phyloP scores from a whole-genome alignment of 2,113 vertebrate genomes.

The Dasyornis broadbenti region DNA sequence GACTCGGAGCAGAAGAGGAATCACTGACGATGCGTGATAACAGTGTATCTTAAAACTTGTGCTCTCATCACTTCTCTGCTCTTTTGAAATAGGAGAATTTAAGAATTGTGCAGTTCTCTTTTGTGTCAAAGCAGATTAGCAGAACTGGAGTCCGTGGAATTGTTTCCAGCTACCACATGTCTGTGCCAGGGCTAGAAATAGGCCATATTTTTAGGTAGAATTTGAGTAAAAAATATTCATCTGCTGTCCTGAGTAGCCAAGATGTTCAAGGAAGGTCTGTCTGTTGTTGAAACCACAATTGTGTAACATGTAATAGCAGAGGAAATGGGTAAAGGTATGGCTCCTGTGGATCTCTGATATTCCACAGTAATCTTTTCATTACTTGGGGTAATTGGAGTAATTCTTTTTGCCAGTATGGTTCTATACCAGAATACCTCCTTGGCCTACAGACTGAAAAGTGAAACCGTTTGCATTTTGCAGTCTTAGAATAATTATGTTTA shows the following conservation, averaged over 20 bases:
- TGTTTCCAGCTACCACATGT: neutral
- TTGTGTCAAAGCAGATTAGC: neutral
- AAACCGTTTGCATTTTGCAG: neutral
- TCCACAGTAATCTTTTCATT: neutral
- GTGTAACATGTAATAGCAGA: neutral
- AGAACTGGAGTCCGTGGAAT: neutral
- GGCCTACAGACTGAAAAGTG: neutral
- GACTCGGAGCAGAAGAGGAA: neutral
- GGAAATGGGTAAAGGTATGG: neutral
- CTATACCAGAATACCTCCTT: neutral
- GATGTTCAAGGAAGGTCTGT: neutral
- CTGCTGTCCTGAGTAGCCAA: neutral
- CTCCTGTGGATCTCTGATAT: neutral
- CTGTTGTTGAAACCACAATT: neutral
- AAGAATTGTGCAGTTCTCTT: neutral
- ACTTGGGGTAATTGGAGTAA: neutral
- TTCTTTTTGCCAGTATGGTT: neutral
- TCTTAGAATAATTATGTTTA: neutral
- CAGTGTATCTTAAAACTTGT: neutral
- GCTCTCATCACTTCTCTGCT: neutral
- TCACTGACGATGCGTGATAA: neutral
- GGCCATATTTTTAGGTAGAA: neutral
- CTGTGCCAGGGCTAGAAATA: neutral
- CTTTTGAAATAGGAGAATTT: neutral
- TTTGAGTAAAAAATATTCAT: neutral